These are phyloP conservation scores for Eupithecia pulchellata DNA, from an alignment of 2,888 invertebrate genomes.

Conservation along the genomic window DNA sequence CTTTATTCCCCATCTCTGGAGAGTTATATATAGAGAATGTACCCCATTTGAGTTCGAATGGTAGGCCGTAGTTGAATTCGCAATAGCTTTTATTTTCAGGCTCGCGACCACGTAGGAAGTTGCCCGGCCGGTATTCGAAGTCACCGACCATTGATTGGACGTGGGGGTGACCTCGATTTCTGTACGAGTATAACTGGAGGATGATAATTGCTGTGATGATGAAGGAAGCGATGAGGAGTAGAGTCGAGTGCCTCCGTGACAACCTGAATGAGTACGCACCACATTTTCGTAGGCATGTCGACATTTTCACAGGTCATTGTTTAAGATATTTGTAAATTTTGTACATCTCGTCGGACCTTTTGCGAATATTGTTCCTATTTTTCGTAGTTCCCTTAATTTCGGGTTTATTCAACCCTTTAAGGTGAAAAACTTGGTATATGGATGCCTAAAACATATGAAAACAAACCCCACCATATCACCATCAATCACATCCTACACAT, in stretches of 20 bases:
- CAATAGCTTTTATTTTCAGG: slow-evolving; percentile 85
- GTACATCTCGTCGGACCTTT: slow-evolving; percentile 17
- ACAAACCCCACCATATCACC: neutral
- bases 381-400: neutral
- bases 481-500: neutral
- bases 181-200: slow-evolving; percentile 71
- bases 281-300: slow-evolving; percentile 75
- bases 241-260: slow-evolving; percentile 71
- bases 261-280: slow-evolving; percentile 77
- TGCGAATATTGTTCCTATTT: slow-evolving; percentile 35
- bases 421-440: neutral
- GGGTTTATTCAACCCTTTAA: neutral
- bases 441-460: neutral
- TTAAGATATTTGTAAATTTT: slow-evolving; percentile 38
- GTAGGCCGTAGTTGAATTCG: slow-evolving; percentile 86
- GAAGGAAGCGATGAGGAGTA: slow-evolving; percentile 66
- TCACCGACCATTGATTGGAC: slow-evolving; percentile 64
- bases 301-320: slow-evolving; percentile 74
- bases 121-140: slow-evolving; percentile 74
- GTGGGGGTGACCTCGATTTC: slow-evolving; percentile 58
- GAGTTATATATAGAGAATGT: slow-evolving; percentile 75
- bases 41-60: slow-evolving; percentile 80
- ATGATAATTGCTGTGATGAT: slow-evolving; percentile 67
- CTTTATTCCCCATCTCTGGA: slow-evolving; percentile 85
- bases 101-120: slow-evolving; percentile 76